phyloP scores from a whole-genome alignment of 2,888 invertebrate species.

The Drosophila gaucha region DNA sequence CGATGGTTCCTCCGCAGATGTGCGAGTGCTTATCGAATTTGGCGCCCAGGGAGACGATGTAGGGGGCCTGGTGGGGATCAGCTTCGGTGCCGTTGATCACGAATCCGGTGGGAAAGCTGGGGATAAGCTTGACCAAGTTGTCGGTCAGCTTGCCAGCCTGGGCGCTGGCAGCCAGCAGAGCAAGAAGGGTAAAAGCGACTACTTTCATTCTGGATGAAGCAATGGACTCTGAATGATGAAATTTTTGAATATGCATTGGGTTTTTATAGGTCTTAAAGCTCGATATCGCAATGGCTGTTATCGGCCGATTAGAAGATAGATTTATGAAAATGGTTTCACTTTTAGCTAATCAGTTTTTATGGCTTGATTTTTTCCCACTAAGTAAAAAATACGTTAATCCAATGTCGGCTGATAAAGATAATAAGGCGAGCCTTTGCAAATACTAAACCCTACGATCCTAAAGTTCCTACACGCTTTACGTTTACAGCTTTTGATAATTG shows the following conservation, averaged over 20 bases:
- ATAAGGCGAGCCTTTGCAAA: neutral
- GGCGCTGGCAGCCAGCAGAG: slow-evolving; percentile 65
- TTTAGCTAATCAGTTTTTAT: slow-evolving; percentile 20
- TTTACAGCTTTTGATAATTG: slow-evolving; percentile 16
- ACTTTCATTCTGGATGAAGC: slow-evolving; percentile 71
- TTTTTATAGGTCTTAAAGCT: slow-evolving; percentile 49
- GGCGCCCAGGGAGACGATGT: slow-evolving; percentile 84
- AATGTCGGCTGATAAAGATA: slow-evolving; percentile 7
- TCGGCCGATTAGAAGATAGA: slow-evolving; percentile 36
- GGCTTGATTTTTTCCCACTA: neutral
- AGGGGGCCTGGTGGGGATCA: slow-evolving; percentile 84
- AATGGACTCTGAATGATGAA: slow-evolving; percentile 15
- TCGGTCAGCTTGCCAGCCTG: slow-evolving; percentile 66
- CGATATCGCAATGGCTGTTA: neutral
- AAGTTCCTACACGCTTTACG: neutral
- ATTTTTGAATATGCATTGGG: neutral
- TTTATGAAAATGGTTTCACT: slow-evolving; percentile 51
- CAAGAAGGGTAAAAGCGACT: slow-evolving; percentile 59
- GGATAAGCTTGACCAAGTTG: slow-evolving; percentile 58
- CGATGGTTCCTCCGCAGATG: slow-evolving; percentile 85
- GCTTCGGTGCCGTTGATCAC: slow-evolving; percentile 84
- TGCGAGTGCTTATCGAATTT: slow-evolving; percentile 73
- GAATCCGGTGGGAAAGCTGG: slow-evolving; percentile 75
- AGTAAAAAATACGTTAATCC: slow-evolving; percentile 20
- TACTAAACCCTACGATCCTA: neutral